Conservation (phyloP, 2,113 vertebrate species). For the Carlito syrichta region DNA sequence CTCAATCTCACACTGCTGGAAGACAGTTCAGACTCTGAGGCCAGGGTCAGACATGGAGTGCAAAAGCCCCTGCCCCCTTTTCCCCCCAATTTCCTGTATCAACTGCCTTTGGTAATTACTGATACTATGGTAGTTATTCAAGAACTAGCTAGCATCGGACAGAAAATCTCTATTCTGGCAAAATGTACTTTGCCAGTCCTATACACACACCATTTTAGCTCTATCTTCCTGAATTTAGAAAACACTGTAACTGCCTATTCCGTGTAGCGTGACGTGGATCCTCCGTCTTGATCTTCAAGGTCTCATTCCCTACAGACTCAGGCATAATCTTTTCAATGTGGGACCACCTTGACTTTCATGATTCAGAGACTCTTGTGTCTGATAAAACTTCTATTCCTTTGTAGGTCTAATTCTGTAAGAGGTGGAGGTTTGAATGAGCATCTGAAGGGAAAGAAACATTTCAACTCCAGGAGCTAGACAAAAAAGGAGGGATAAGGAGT, state of each 20-base stretch:
- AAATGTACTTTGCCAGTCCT: background rate
- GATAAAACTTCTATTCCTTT: background rate
- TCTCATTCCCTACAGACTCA: background rate
- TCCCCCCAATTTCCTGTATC: background rate
- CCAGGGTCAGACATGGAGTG: background rate
- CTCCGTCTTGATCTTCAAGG: background rate
- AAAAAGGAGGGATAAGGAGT: background rate
- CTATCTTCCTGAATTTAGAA: background rate
- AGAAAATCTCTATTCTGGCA: background rate
- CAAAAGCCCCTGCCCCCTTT: background rate
- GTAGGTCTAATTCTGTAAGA: background rate
- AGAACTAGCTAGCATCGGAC: background rate
- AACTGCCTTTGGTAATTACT: background rate
- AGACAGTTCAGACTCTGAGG: background rate
- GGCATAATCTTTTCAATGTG: background rate
- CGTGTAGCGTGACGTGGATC: background rate
- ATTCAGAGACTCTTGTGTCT: background rate
- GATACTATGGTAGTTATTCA: background rate
- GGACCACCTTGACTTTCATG: background rate
- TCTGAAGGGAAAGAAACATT: background rate
- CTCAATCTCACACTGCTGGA: background rate
- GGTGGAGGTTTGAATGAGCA: background rate
- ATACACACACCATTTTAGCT: background rate
- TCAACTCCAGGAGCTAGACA: background rate
- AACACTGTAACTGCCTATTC: background rate